phyloP scores from a whole-genome alignment of 2,113 vertebrate species.

The Semnopithecus entellus region DNA sequence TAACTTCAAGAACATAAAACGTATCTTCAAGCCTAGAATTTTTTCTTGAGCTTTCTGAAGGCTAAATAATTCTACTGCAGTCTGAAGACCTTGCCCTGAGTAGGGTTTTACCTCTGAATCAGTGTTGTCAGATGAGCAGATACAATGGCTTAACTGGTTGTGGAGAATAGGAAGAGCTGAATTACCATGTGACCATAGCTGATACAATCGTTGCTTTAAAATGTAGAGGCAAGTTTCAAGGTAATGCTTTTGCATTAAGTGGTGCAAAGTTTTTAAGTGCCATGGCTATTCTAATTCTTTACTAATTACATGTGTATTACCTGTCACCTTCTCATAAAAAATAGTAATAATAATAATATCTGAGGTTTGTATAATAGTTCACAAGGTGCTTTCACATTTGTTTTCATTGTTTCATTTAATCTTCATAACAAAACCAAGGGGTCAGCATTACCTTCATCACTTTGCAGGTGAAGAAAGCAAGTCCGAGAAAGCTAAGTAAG shows the following conservation, averaged over 20 bases:
- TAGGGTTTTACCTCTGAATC: neutral
- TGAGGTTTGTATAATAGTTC: neutral
- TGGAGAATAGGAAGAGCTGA: neutral
- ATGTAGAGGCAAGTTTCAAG: neutral
- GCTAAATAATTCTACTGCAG: neutral
- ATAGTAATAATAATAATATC: neutral
- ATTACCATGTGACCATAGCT: neutral
- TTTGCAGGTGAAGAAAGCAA: neutral
- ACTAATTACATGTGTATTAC: neutral
- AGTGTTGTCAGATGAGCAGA: neutral
- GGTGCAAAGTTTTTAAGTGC: neutral
- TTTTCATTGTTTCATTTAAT: slow-evolving; percentile 30
- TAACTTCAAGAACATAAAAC: neutral
- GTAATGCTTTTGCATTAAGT: neutral
- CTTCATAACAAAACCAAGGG: neutral
- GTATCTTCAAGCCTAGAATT: neutral
- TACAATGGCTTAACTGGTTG: neutral
- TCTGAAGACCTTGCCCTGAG: neutral
- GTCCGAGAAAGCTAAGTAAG: neutral
- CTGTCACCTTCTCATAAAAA: neutral
- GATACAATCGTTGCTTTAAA: neutral
- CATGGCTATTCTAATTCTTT: neutral
- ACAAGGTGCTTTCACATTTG: neutral
- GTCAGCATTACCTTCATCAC: neutral
- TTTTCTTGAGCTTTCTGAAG: neutral